Evolutionary conservation across 2,888 invertebrate species (phyloP).

Genomic region (Watsonalla cultraria): DNA sequence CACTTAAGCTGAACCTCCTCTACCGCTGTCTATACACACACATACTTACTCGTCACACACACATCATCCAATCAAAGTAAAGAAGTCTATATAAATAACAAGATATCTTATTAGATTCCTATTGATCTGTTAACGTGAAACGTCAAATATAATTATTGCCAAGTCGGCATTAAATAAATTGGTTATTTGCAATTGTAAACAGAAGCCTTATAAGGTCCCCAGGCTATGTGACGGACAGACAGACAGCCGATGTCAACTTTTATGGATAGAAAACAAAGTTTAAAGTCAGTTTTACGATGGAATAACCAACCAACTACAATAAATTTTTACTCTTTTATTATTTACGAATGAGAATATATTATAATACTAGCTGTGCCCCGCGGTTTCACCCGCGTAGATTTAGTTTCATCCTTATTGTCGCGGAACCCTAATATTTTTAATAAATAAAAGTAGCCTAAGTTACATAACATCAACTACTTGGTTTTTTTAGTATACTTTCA

Average conservation of each 20-base stretch:
- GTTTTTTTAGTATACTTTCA: too few species aligned
- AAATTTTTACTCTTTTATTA: conserved; percentile 13
- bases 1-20: too few species aligned
- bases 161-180: conserved; percentile 53
- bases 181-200: conserved; percentile 64
- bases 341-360: too few species aligned
- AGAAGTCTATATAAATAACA: not conserved
- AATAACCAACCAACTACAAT: conserved; percentile 4
- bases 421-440: too few species aligned
- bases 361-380: too few species aligned
- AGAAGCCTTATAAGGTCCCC: conserved; percentile 51
- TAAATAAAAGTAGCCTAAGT: too few species aligned
- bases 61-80: not conserved
- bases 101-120: conserved; percentile 1
- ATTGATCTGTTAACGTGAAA: conserved; percentile 21
- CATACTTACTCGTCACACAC: not conserved
- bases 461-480: too few species aligned
- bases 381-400: too few species aligned
- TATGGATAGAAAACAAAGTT: conserved; percentile 30
- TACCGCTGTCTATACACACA: too few species aligned
- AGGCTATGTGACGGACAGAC: conserved; percentile 53
- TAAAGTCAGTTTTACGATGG: conserved; percentile 21
- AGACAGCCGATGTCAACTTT: conserved; percentile 36
- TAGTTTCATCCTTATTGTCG: too few species aligned
- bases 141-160: conserved; percentile 54